Evolutionary conservation across 1,140 invertebrate species (phyloP).

Genomic region (Pachypsylla venusta): DNA sequence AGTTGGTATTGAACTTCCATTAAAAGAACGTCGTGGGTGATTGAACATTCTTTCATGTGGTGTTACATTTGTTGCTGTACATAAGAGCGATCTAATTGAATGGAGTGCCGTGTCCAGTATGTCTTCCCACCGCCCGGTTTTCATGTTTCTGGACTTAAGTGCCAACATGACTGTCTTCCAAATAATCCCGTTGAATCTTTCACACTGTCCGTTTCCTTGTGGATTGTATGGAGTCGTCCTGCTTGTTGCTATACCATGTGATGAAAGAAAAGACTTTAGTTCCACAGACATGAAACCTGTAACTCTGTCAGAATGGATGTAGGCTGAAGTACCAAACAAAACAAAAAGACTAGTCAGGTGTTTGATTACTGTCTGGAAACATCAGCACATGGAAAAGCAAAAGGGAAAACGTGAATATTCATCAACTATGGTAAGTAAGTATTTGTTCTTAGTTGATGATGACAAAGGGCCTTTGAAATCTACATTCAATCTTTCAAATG

Average conservation of each 20-base stretch:
- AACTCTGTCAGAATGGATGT: constrained; percentile 23
- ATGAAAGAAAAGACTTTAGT: constrained; percentile 16
- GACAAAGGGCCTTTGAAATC: constrained; percentile 27
- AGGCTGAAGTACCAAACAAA: constrained; percentile 21
- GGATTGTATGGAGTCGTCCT: background rate
- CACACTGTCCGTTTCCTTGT: background rate
- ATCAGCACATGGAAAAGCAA: constrained; percentile 21
- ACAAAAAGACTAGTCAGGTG: constrained; percentile 20
- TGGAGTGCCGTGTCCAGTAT: too few species aligned
- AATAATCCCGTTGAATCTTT: background rate
- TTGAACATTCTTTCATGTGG: too few species aligned
- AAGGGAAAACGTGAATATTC: constrained; percentile 29
- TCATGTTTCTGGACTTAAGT: background rate
- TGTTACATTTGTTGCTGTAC: too few species aligned
- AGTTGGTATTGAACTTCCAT: too few species aligned
- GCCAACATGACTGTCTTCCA: background rate
- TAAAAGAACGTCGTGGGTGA: too few species aligned
- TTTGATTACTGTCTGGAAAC: constrained; percentile 21
- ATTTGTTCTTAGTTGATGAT: constrained; percentile 22
- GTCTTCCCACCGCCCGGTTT: too few species aligned
- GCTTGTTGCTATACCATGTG: background rate
- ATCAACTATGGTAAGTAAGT: constrained; percentile 25
- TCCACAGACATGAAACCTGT: constrained; percentile 21
- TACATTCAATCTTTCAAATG: constrained; percentile 23
- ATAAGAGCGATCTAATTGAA: too few species aligned